A percentile compares a stretch with the other conserved stretches of the same genome.
Conservation (phyloP, 2,888 invertebrate species). For the Nowickia ferox region DNA sequence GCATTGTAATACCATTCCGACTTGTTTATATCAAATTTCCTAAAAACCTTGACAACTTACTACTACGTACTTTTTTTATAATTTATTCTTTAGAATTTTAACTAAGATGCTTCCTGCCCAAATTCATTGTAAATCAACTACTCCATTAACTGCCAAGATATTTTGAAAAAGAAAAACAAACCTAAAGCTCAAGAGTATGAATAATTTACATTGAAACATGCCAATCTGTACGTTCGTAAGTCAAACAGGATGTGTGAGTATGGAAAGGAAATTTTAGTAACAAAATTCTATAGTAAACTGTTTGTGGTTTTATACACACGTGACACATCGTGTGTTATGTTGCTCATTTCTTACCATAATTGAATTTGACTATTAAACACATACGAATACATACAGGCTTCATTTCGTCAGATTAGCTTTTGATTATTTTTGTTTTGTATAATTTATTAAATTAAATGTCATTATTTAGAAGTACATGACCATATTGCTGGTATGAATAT, state of each 20-base stretch:
- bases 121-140: slow-evolving; percentile 3
- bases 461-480: neutral
- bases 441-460: slow-evolving; percentile 25
- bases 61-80: too few relatives aligned
- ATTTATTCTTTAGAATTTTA: too few relatives aligned
- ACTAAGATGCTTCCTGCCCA: neutral
- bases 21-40: too few relatives aligned
- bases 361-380: slow-evolving; percentile 29
- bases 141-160: slow-evolving; percentile 16
- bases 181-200: neutral
- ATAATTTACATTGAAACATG: slow-evolving; percentile 9
- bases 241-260: neutral
- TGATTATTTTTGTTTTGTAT: neutral
- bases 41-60: too few relatives aligned
- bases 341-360: slow-evolving; percentile 4
- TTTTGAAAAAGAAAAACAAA: neutral
- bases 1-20: too few relatives aligned
- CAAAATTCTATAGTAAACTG: neutral
- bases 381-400: too few relatives aligned
- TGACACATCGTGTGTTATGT: neutral
- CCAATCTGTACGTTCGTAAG: neutral
- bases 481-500: neutral
- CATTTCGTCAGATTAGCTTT: slow-evolving; percentile 1
- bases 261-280: neutral
- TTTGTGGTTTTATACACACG: neutral